Evolutionary conservation across 2,113 vertebrate genomes (phyloP).

Genomic region (Lasiurus borealis): DNA sequence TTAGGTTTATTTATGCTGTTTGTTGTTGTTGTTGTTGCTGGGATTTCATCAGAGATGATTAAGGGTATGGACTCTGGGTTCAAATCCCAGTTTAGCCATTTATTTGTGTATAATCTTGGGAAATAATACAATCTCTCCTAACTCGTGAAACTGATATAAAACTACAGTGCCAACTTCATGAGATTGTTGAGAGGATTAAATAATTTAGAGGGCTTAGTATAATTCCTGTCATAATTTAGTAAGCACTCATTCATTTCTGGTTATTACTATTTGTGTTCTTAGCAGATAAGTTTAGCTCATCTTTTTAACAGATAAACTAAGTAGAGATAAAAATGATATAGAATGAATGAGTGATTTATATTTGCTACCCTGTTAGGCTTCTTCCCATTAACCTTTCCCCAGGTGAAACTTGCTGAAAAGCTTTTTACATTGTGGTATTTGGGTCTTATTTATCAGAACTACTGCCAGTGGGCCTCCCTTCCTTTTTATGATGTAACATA

Average conservation of each 20-base stretch:
- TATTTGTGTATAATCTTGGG: not conserved
- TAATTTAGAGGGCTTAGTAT: not conserved
- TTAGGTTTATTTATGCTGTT: not conserved
- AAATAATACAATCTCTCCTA: not conserved
- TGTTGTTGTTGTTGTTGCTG: not conserved
- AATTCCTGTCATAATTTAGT: not conserved
- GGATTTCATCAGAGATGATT: not conserved
- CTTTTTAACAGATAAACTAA: not conserved
- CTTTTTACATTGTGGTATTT: not conserved
- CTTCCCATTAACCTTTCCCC: slow-evolving; percentile 32
- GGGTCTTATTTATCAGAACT: slow-evolving; percentile 13
- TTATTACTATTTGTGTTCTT: not conserved
- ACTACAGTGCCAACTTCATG: not conserved
- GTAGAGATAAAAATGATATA: slow-evolving; percentile 5
- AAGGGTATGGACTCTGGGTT: not conserved
- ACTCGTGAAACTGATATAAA: not conserved
- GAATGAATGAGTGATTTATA: not conserved
- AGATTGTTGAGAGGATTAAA: not conserved
- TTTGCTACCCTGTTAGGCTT: slow-evolving; percentile 39
- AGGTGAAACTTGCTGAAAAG: slow-evolving; percentile 23
- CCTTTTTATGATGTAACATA: slow-evolving; percentile 36
- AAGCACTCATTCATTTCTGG: not conserved
- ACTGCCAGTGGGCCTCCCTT: not conserved
- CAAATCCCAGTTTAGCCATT: not conserved
- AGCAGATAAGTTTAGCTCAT: not conserved